phyloP scores from a whole-genome alignment of 1,140 invertebrate genomes.

The Heliconius himera region DNA sequence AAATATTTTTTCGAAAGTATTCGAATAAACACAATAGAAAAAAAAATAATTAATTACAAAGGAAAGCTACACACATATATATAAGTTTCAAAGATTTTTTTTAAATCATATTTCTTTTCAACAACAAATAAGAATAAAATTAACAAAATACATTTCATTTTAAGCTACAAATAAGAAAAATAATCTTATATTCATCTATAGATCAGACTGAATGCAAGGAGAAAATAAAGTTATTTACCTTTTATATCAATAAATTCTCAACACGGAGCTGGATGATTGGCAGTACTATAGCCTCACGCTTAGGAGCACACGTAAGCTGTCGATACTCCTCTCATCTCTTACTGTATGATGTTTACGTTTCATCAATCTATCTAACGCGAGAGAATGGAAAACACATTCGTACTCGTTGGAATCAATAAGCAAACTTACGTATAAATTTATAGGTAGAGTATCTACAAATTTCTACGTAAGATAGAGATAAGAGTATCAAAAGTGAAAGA shows the following conservation, averaged over 20 bases:
- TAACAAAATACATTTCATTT: too few species aligned
- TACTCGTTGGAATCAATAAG: background rate
- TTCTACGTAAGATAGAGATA: too few species aligned
- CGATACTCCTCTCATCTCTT: background rate
- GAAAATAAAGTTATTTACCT: background rate
- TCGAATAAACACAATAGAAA: too few species aligned
- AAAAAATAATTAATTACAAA: too few species aligned
- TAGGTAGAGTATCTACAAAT: too few species aligned
- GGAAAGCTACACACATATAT: too few species aligned
- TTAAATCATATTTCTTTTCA: too few species aligned
- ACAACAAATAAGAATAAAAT: too few species aligned
- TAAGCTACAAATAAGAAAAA: background rate
- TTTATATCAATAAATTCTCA: slow-evolving; percentile 9
- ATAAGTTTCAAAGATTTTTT: too few species aligned
- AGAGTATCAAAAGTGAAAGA: too few species aligned
- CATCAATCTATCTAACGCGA: background rate
- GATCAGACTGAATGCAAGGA: background rate
- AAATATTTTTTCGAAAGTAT: too few species aligned
- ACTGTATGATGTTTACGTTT: background rate
- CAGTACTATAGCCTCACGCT: background rate
- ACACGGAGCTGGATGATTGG: background rate
- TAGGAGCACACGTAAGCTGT: background rate
- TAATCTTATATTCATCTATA: background rate
- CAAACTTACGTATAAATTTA: background rate
- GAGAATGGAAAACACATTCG: background rate